phyloP scores from a whole-genome alignment of 2,888 invertebrate genomes.

The Agrilus biguttatus region DNA sequence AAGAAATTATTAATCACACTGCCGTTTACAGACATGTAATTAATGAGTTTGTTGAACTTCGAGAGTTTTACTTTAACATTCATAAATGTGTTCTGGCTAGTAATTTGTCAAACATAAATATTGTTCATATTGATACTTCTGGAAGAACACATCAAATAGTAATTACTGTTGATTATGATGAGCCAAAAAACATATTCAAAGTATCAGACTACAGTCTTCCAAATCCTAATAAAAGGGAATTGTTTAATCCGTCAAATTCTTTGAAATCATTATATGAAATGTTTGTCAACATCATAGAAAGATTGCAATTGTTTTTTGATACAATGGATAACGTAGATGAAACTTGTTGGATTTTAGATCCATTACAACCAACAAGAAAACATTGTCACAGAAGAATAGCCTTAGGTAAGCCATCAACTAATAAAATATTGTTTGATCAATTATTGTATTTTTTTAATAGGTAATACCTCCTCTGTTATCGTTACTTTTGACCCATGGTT shows the following conservation, averaged over 20 bases:
- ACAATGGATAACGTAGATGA: conserved; percentile 29
- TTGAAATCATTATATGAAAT: conserved; percentile 20
- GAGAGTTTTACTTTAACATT: conserved; percentile 13
- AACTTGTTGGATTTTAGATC: conserved; percentile 29
- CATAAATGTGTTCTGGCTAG: conserved; percentile 7
- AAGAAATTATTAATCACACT: conserved; percentile 1
- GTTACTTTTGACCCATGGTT: conserved; percentile 26
- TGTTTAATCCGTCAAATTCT: conserved; percentile 12
- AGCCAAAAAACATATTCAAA: conserved; percentile 15
- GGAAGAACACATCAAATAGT: conserved; percentile 8
- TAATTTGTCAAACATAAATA: conserved; percentile 10
- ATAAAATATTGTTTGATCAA: background rate
- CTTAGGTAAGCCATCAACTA: conserved; percentile 18
- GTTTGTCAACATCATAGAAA: conserved; percentile 18
- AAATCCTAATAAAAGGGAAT: conserved; percentile 3
- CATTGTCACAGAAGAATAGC: conserved; percentile 28
- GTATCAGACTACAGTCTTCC: conserved; percentile 20
- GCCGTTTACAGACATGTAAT: conserved; percentile 5
- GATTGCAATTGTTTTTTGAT: conserved; percentile 27
- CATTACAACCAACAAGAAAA: conserved; percentile 22
- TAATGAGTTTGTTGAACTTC: conserved; percentile 12
- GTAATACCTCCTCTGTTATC: conserved; percentile 25
- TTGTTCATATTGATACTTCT: conserved; percentile 9
- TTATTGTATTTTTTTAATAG: conserved; percentile 14
- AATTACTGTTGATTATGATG: conserved; percentile 13